A percentile compares a stretch with the other conserved stretches of the same genome.
Conservation (phyloP, 2,888 invertebrate species). For the Dryadula phaetusa region DNA sequence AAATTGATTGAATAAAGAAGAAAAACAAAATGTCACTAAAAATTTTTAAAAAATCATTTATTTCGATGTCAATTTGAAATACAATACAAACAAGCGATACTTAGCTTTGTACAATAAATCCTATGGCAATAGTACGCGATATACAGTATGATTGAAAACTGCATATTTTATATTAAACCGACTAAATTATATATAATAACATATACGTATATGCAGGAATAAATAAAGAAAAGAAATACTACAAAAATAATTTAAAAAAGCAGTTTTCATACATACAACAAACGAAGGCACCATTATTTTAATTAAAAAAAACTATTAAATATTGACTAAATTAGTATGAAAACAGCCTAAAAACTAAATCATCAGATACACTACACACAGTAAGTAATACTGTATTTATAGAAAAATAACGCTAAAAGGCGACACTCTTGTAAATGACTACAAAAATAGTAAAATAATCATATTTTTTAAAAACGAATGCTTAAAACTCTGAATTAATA, state of each 20-base stretch:
- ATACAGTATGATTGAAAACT: neutral
- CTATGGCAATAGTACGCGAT: conserved; percentile 45
- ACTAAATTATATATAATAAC: neutral
- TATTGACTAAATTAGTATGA: neutral
- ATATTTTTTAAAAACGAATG: too few relatives aligned
- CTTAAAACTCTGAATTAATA: too few relatives aligned
- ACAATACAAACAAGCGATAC: conserved; percentile 22
- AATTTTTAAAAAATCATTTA: conserved; percentile 20
- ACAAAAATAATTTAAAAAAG: neutral
- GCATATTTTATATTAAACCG: neutral
- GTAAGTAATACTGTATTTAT: neutral
- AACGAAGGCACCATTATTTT: conserved; percentile 18
- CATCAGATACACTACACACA: too few relatives aligned
- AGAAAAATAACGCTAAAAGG: too few relatives aligned
- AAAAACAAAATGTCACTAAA: neutral
- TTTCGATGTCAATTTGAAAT: conserved; percentile 39
- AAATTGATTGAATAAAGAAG: neutral
- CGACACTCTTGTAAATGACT: too few relatives aligned
- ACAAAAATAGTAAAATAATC: too few relatives aligned
- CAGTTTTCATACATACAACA: neutral
- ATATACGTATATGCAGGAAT: neutral
- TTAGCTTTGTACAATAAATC: conserved; percentile 43
- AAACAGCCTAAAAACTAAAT: too few relatives aligned
- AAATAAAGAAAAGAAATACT: neutral
- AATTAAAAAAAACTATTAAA: neutral